These are phyloP conservation scores for Amblyteles armatorius DNA, from an alignment of 2,888 invertebrate genomes.

Conservation along the genomic window DNA sequence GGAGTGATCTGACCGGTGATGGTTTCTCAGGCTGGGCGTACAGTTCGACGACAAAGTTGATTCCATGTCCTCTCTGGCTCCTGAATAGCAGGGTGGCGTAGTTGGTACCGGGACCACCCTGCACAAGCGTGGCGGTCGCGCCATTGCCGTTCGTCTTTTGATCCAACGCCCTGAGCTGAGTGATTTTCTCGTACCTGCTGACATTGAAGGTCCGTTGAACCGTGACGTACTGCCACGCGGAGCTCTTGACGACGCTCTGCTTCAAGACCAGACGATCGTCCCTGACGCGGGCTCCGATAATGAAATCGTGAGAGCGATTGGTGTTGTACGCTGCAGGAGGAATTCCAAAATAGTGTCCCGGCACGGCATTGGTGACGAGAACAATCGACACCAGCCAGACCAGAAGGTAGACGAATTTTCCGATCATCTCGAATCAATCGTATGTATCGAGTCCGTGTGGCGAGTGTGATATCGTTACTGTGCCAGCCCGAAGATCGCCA, in stretches of 20 bases:
- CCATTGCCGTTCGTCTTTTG: constrained; percentile 84
- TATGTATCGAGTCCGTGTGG: not conserved
- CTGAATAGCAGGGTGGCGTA: constrained; percentile 83
- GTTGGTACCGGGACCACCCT: constrained; percentile 83
- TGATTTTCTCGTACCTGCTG: constrained; percentile 67
- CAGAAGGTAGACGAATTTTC: not conserved
- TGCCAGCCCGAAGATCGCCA: not conserved
- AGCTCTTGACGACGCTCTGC: constrained; percentile 73
- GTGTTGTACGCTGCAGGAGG: not conserved
- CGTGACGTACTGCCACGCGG: constrained; percentile 64
- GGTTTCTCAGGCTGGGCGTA: constrained; percentile 75
- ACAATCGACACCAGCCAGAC: not conserved
- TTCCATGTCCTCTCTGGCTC: constrained; percentile 83
- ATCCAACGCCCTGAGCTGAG: constrained; percentile 83
- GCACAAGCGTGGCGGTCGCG: constrained; percentile 75
- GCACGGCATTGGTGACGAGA: not conserved
- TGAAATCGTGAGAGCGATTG: constrained; percentile 72
- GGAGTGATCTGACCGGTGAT: not conserved
- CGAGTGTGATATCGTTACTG: not conserved
- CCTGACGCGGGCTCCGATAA: constrained; percentile 75
- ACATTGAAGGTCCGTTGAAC: constrained; percentile 73
- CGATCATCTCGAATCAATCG: not conserved
- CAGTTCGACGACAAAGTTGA: constrained; percentile 84
- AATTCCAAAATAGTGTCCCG: not conserved
- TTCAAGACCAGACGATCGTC: constrained; percentile 54